These are phyloP conservation scores for Hyposoter dolosus DNA, from an alignment of 2,888 invertebrate genomes.

Conservation along the genomic window DNA sequence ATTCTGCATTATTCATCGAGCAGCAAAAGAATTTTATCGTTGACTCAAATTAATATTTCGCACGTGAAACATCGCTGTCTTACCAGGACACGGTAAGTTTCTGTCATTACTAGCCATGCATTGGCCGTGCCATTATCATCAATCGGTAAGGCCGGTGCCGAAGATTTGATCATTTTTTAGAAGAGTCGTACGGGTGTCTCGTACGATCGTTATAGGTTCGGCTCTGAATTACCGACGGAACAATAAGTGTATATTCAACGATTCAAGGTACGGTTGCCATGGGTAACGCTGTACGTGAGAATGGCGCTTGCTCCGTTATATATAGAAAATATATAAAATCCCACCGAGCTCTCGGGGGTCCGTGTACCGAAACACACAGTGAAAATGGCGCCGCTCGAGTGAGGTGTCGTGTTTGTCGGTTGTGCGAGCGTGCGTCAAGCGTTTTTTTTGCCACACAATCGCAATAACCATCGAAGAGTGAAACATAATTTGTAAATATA, in stretches of 20 bases:
- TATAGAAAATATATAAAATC: constrained; percentile 51
- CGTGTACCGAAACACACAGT: constrained; percentile 74
- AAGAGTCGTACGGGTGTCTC: background rate
- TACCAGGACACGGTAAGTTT: background rate
- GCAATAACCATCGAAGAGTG: constrained; percentile 20
- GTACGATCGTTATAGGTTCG: no score
- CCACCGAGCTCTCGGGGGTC: constrained; percentile 48
- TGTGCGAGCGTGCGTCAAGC: constrained; percentile 63
- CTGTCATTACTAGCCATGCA: no score
- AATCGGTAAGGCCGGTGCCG: background rate
- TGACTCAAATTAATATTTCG: background rate
- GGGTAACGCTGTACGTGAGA: constrained; percentile 63
- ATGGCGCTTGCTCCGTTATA: constrained; percentile 65
- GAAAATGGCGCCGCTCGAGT: constrained; percentile 83
- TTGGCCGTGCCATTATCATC: background rate
- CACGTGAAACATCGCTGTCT: background rate
- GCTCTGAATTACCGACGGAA: constrained; percentile 47
- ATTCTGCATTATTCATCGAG: background rate
- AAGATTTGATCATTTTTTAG: background rate
- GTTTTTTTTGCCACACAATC: constrained; percentile 22
- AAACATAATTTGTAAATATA: constrained; percentile 16
- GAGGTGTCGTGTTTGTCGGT: constrained; percentile 74
- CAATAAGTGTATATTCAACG: constrained; percentile 22
- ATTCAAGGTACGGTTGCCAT: constrained; percentile 67
- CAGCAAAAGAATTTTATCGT: background rate